Base-by-base conservation (phyloP, 2,797 vertebrate genomes). In the Labroides dimidiatus region DNA sequence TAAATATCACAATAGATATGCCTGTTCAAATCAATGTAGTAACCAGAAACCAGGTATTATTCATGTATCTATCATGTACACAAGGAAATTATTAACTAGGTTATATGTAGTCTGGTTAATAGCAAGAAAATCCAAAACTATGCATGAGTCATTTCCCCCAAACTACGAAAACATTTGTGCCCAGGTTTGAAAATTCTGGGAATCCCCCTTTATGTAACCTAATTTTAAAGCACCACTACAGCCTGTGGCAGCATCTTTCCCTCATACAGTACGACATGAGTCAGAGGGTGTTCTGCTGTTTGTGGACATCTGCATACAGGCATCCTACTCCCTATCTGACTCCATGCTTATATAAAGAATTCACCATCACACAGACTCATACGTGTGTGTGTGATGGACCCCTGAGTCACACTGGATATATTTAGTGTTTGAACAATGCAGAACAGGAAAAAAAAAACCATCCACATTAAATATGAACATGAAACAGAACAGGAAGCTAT, bases 281-380 rank as follows among this genome's bases (percentile, higher is more conserved):
- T 64, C 59, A 56, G 17, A 37, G 36, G 56, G 63, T 60, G 36
- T 44, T 2, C 21, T 52, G 30, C 52, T 64, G 47, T 58, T 57
- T 63, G 30, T 75, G 42, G 42, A 47, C 48, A 30, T 75, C 11
- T 56, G 30, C 52, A 39, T 45, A 16, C 20, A 39, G 16, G 11
- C 56, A 13, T 53, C 66, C 23, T 17, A 57, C 36, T 21, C 43
- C 41, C 41, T 43, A 27, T 14, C 36, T 13, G 15, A 47, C 62
- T 21, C 12, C 37, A 42, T n/a, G 23, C 59, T 21, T 53, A 19
- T 37, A 16, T 6, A n/a, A 50, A 59, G 39, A 42, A 39, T 2
- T 39, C 15, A 54, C 13, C 41, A 19, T 51, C 21, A 11, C 10
- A 15, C 23, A 5, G 24, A 36, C 14, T n/a, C 33, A 23, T 42